Evolutionary conservation across 2,888 invertebrate genomes (phyloP).

Genomic region (Oligia latruncula): DNA sequence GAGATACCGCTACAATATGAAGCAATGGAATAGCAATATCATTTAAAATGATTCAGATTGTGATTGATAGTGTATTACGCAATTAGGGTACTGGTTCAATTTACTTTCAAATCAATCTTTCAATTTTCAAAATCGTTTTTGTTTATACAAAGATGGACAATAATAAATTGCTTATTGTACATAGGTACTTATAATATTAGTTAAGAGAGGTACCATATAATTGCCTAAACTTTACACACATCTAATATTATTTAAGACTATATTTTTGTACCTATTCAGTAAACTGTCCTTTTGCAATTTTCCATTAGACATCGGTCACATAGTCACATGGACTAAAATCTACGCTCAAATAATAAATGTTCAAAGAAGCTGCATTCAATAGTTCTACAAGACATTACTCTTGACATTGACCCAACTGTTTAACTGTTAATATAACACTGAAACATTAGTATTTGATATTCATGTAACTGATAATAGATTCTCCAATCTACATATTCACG

Average conservation of each 20-base stretch:
- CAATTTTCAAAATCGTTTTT: background rate
- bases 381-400: background rate
- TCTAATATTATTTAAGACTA: too few species aligned
- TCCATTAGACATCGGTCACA: too few species aligned
- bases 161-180: too few species aligned
- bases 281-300: background rate
- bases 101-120: too few species aligned
- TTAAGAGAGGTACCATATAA: background rate
- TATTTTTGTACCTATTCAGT: background rate
- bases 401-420: background rate
- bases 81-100: background rate
- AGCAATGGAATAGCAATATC: too few species aligned
- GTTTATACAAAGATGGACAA: background rate
- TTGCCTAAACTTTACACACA: too few species aligned
- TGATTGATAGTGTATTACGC: too few species aligned
- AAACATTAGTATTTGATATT: constrained; percentile 3
- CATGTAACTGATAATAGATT: constrained; percentile 24
- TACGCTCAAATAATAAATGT: too few species aligned
- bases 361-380: background rate
- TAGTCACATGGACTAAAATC: too few species aligned
- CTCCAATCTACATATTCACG: constrained; percentile 25
- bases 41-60: too few species aligned
- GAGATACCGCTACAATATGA: too few species aligned
- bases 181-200: background rate
- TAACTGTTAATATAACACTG: background rate